phyloP scores from a whole-genome alignment of 2,113 vertebrate genomes.

The Phainopepla nitens region DNA sequence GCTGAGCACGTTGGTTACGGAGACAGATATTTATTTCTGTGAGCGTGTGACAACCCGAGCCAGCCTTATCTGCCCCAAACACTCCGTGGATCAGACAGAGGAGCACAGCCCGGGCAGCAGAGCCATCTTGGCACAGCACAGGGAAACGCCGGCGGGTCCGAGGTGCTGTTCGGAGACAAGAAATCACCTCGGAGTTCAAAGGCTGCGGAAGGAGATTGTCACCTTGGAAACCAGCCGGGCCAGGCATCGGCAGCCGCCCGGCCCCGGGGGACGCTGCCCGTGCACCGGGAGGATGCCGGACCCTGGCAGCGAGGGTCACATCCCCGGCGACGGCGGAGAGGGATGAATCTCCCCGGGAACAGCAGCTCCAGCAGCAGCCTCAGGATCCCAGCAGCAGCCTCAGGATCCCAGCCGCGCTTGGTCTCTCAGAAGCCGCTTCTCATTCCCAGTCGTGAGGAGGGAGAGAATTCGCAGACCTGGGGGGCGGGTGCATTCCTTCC shows the following conservation, averaged over 20 bases:
- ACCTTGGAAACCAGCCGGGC: constrained; percentile 27
- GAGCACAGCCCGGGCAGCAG: not conserved
- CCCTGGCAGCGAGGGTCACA: not conserved
- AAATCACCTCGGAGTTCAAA: not conserved
- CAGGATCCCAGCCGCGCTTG: accelerated
- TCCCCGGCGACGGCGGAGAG: accelerated
- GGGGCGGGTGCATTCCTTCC: not conserved
- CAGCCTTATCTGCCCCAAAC: constrained; percentile 37
- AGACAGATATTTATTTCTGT: not conserved
- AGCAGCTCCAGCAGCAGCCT: not conserved
- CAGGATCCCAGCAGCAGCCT: not conserved
- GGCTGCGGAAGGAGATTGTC: constrained; percentile 10
- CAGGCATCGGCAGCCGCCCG: accelerated
- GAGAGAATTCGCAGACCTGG: not conserved
- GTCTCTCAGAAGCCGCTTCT: accelerated
- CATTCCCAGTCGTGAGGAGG: not conserved
- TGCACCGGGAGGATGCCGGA: not conserved
- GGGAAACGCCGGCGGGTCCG: not conserved
- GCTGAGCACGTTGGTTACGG: not conserved
- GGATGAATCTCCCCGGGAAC: not conserved
- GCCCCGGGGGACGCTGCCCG: not conserved
- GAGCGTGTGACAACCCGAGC: not conserved
- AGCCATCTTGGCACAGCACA: not conserved
- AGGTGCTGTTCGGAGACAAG: not conserved
- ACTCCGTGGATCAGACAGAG: not conserved